Evolutionary conservation across 2,888 invertebrate species (phyloP), one percentile per base, ranked within the genome.

Genomic region (Tipula lateralis): DNA sequence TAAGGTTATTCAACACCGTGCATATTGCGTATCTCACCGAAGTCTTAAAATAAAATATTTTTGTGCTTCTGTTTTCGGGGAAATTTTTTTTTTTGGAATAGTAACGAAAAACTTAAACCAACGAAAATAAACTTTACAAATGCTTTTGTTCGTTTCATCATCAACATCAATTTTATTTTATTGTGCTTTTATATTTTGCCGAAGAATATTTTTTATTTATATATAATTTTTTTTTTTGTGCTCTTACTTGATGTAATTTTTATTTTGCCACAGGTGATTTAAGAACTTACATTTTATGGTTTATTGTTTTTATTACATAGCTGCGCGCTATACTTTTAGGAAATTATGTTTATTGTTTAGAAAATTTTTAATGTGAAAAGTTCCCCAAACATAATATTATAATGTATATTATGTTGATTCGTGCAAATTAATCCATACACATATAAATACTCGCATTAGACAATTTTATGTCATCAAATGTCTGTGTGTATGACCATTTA

Each of bases 231-330:
- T 16, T 16, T 19, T 66, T 66, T 24, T 66, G 24, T 66, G 24
- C 24, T 6, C 12, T 24, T 66, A 66, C 66, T 66, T 66, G 66
- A 66, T 66, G 9, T 66, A 66, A 66, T 66, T 66, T 66, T 66
- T 66, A 66, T 66, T 66, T 66, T 66, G 66, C 66, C 66, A 24
- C 66, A 66, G 66, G 66, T 66, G 66, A 66, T 66, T 66, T 66
- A 66, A 66, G 66, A 66, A 66, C 66, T 66, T 66, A 66, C 66
- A 66, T 66, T 66, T 66, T 66, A 66, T 66, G 66, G 66, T 24
- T 66, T 66, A 66, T 66, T 66, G 66, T 66, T 66, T 66, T 66
- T 66, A 66, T 66, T 66, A 66, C 24, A 50, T 50, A 50, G 44
- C 44, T 16, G 44, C 44, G 44, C 39, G 50, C 66, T 66, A n/a